Evolutionary conservation across 2,888 invertebrate genomes (phyloP), one percentile per base, ranked within the genome.

Genomic region (Harpagoxenus sublaevis): DNA sequence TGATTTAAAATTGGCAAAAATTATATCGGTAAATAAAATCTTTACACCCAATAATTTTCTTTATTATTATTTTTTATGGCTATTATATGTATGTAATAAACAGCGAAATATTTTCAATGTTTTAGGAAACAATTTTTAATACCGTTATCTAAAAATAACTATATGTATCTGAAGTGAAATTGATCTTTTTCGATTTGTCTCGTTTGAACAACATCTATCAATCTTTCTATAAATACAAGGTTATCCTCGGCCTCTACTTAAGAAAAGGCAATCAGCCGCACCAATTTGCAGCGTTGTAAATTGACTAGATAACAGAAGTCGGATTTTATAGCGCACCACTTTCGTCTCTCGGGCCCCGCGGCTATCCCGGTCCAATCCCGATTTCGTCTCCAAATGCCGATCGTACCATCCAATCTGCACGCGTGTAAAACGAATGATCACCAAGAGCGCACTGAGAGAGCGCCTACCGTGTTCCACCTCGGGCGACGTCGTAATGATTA

Each of bases 401-500:
- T 79, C 66, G 81, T 62, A 66, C 62, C 68, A 23, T 53, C 78
- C 78, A 66, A 83, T 84, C 78, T 83, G 60, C 78, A 62, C 31
- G 68, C 66, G 83, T 77, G 65, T 63, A 75, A 83, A 75, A 65
- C 77, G 83, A 63, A 83, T 65, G 83, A 65, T 74, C 65, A 57
- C 55, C 77, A 45, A 55, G 60, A 79, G 70, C 31, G 70, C 57
- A 60, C 35, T 18, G 79, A 70, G 79, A 79, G 31, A 82, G 31
- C 10, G 73, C 82, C 82, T 70, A 35, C 31, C 65, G 42, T 53
- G 28, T 15, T 73, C 18, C 66, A 74, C 75, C 65, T 51, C 23
- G 70, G 77, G 51, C 77, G 85, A 71, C 66, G 53, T 84, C 83
- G 79, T 60, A 79, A 62, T 78, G 79, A 88, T 88, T 85, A 71